Conservation (phyloP, 2,113 vertebrate genomes). For the Sturnira hondurensis region DNA sequence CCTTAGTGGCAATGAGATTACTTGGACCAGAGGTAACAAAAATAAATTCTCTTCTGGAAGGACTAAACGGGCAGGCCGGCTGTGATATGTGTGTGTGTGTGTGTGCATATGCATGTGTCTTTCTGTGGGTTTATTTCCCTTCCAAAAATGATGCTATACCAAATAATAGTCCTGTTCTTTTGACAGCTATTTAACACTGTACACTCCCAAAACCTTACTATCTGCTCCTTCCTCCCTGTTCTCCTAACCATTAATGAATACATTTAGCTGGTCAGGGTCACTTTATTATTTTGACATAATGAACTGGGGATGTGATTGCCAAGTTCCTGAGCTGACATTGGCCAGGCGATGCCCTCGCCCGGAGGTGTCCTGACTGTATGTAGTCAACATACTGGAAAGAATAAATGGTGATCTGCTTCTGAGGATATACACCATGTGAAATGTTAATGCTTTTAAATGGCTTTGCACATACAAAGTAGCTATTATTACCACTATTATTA, state of each 20-base stretch:
- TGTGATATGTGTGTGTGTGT: background rate
- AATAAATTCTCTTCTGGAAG: background rate
- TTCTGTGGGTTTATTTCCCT: background rate
- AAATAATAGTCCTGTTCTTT: background rate
- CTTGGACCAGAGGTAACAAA: background rate
- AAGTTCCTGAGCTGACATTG: conserved; percentile 36
- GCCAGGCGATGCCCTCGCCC: conserved; percentile 12
- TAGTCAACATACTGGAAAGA: conserved; percentile 38
- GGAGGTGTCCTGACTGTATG: background rate
- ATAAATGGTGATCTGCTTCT: conserved; percentile 54
- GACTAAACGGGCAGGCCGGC: background rate
- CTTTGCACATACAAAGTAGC: conserved; percentile 32
- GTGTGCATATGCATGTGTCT: background rate
- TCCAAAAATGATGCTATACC: background rate
- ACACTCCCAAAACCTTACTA: background rate
- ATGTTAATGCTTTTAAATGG: conserved; percentile 56
- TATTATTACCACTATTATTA: conserved; percentile 47
- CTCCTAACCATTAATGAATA: background rate
- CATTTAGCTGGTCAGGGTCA: conserved; percentile 30
- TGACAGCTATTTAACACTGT: background rate
- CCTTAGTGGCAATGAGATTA: background rate
- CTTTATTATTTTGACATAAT: conserved; percentile 57
- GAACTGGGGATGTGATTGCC: conserved; percentile 49
- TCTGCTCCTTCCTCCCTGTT: background rate
- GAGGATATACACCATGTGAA: conserved; percentile 39